Conservation (phyloP, 2,797 vertebrate species). For the Morelia viridis region DNA sequence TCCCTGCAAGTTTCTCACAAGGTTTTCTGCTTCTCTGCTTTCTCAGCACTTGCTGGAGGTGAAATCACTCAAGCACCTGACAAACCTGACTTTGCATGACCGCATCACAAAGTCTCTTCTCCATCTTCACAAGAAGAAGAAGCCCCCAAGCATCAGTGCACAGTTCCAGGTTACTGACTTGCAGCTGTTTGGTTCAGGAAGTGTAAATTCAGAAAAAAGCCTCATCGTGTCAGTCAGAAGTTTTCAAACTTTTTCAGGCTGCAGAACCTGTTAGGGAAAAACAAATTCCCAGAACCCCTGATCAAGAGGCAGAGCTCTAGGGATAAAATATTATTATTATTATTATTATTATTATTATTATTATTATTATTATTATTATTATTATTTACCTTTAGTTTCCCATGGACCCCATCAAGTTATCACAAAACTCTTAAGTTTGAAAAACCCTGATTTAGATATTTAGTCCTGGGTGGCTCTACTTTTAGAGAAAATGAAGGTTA, state of each 20-base stretch:
- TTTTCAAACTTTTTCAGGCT: neutral
- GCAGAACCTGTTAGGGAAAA: neutral
- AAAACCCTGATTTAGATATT: neutral
- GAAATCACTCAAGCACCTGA: constrained; percentile 94
- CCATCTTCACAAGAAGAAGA: constrained; percentile 99
- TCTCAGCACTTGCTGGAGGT: constrained; percentile 91
- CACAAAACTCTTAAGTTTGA: neutral
- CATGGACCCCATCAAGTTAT: neutral
- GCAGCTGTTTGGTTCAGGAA: constrained; percentile 12
- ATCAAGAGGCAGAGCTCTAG: neutral
- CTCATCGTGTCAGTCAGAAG: neutral
- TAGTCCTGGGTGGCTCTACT: neutral
- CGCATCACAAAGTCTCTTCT: constrained; percentile 98
- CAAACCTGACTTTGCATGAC: constrained; percentile 91
- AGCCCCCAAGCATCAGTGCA: constrained; percentile 96
- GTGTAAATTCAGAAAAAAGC: neutral
- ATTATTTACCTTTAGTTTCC: neutral
- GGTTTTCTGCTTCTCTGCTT: neutral
- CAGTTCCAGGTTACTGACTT: constrained; percentile 92
- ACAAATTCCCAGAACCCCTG: neutral
- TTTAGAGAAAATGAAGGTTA: neutral
- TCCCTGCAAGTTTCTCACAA: neutral
- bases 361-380: too few relatives aligned
- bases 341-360: too few relatives aligned
- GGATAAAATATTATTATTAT: neutral